Evolutionary conservation across 2,113 vertebrate species (phyloP), one percentile per base, ranked within the genome.

Genomic region (Semnornis frantzii): DNA sequence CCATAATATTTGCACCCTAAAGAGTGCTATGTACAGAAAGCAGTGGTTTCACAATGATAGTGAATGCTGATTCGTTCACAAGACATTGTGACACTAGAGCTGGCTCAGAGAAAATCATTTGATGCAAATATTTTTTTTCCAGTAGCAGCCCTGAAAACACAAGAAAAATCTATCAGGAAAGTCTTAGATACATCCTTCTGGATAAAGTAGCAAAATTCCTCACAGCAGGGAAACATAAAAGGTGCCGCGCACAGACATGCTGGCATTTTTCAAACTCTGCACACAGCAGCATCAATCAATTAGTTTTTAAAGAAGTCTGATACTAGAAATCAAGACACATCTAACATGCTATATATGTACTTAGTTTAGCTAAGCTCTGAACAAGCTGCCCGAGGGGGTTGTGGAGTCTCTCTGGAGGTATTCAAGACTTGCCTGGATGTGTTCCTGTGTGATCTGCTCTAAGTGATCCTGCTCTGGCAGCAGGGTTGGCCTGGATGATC

Each of bases 211-310:
- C 15, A 10, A 59, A 46, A 60, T 15, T 37, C 15, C 63, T 48
- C 54, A 6, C 3, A 3, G 23, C 5, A 31, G n/a, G 25, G 71
- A 80, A 48, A 42, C 0, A 0, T 2, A 14, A 55, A 37, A n/a
- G 0, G 0, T 30, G 27, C 23, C 46, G 30, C 1, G 0, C 1
- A 3, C 21, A 73, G 57, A 55, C 3, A 0, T 23, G 17, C 15
- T 57, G 39, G 33, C 21, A 8, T 37, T 60, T 78, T 63, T 82
- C 54, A 62, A 1, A 0, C 48, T 55, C 24, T 5, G 7, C 60
- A 4, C 2, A 1, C 21, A 44, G 70, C n/a, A 25, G 2, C 17
- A 64, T 8, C 24, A 64, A 75, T 63, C 50, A 31, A n/a, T 19
- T 48, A 8, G n/a, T 7, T 78, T 28, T 52, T 71, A 6, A 54